Evolutionary conservation across 2,888 invertebrate species (phyloP).

Genomic region (Meteorus colon): DNA sequence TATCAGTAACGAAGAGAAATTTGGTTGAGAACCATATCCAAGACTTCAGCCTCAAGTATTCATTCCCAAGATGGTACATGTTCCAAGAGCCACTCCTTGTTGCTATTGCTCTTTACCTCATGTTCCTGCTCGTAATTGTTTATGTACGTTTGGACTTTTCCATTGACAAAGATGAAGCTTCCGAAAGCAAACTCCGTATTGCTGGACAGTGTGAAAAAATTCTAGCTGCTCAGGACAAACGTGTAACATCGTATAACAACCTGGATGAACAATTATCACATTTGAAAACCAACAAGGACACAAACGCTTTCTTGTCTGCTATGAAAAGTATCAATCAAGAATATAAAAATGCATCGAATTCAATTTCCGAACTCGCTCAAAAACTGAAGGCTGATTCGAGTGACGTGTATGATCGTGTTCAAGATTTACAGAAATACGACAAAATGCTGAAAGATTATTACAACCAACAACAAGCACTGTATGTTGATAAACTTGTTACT

Average conservation of each 20-base stretch:
- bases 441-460: slow-evolving; percentile 73
- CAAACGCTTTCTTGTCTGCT: slow-evolving; percentile 71
- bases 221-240: slow-evolving; percentile 76
- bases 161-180: slow-evolving; percentile 82
- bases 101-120: slow-evolving; percentile 88
- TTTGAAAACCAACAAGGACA: slow-evolving; percentile 78
- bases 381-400: slow-evolving; percentile 77
- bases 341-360: slow-evolving; percentile 76
- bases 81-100: slow-evolving; percentile 95
- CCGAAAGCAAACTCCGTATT: slow-evolving; percentile 73
- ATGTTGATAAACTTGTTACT: slow-evolving; percentile 78
- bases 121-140: slow-evolving; percentile 93
- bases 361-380: slow-evolving; percentile 75
- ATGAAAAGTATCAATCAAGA: slow-evolving; percentile 78
- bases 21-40: slow-evolving; percentile 97
- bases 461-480: slow-evolving; percentile 74
- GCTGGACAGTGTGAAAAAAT: slow-evolving; percentile 76
- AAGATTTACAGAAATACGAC: slow-evolving; percentile 78
- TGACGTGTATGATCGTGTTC: slow-evolving; percentile 78
- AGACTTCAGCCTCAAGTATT: slow-evolving; percentile 92
- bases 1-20: slow-evolving; percentile 87
- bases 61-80: slow-evolving; percentile 89
- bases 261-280: slow-evolving; percentile 78
- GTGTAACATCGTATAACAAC: slow-evolving; percentile 77
- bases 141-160: slow-evolving; percentile 98